A percentile compares a stretch with the other conserved stretches of the same genome.
These are phyloP conservation scores for Perca flavescens DNA, from an alignment of 2,113 vertebrate species.

Conservation along the genomic window DNA sequence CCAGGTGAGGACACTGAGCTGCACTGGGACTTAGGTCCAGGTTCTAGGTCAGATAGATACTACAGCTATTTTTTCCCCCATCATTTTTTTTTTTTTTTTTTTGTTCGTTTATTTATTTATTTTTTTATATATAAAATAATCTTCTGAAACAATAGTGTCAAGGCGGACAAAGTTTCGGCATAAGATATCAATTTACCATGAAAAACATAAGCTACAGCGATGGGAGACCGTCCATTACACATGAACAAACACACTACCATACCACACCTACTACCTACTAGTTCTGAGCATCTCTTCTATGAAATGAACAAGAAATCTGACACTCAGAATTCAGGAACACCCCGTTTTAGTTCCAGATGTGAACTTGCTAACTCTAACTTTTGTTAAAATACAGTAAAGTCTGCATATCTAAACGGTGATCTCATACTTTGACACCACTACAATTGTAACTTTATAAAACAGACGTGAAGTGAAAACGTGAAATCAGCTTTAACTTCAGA, in stretches of 20 bases:
- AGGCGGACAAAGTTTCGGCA: not conserved
- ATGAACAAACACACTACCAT: not conserved
- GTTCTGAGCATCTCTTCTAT: not conserved
- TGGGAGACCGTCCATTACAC: not conserved
- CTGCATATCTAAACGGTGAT: not conserved
- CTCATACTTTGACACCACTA: not conserved
- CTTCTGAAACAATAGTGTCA: not conserved
- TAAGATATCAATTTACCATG: not conserved
- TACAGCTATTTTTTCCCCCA: too few species aligned
- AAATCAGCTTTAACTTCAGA: constrained; percentile 35
- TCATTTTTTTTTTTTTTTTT: too few species aligned
- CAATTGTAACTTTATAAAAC: not conserved
- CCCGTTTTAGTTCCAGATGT: not conserved
- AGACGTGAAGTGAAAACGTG: not conserved
- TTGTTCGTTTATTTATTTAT: too few species aligned
- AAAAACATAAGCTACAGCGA: not conserved
- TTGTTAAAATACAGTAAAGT: not conserved
- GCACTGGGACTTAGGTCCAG: not conserved
- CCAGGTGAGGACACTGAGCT: constrained; percentile 85
- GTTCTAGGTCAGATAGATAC: too few species aligned
- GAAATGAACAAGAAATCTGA: not conserved
- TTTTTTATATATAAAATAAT: not conserved
- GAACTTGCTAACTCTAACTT: not conserved
- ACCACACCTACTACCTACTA: not conserved
- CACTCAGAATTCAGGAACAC: not conserved